phyloP scores from a whole-genome alignment of 1,140 invertebrate species.

The Adoxophyes honmai region DNA sequence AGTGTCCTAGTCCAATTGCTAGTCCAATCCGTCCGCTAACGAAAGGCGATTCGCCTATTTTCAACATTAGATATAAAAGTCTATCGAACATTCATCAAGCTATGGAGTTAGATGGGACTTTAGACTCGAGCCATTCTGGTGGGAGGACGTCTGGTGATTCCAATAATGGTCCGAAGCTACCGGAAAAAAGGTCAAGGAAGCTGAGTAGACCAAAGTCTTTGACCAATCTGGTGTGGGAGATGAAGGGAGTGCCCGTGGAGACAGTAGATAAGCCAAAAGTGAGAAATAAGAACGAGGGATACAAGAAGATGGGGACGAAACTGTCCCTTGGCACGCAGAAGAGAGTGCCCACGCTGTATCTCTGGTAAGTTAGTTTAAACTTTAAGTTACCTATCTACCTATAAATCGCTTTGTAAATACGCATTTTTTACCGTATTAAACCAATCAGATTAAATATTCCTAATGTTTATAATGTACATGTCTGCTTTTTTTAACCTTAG shows the following conservation, averaged over 20 bases:
- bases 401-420: too few species aligned
- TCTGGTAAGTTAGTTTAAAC: conserved; percentile 59
- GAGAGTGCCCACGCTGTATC: conserved; percentile 72
- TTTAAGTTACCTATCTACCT: too few species aligned
- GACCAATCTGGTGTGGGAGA: conserved; percentile 91
- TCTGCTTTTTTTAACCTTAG: too few species aligned
- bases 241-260: conserved; percentile 79
- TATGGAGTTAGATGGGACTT: conserved; percentile 88
- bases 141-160: conserved; percentile 91
- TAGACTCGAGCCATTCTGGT: conserved; percentile 92
- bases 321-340: conserved; percentile 72
- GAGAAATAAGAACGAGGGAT: conserved; percentile 78
- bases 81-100: conserved; percentile 87
- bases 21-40: conserved; percentile 74
- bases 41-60: conserved; percentile 86
- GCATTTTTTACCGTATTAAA: too few species aligned
- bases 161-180: conserved; percentile 85
- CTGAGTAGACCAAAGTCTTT: conserved; percentile 88
- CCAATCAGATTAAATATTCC: too few species aligned
- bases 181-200: conserved; percentile 87
- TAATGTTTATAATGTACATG: too few species aligned
- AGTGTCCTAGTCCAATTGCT: conserved; percentile 79
- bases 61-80: conserved; percentile 90
- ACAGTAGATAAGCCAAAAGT: conserved; percentile 78
- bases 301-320: conserved; percentile 72